Evolutionary conservation across 2,113 vertebrate species (phyloP).

Genomic region (Alosa alosa): DNA sequence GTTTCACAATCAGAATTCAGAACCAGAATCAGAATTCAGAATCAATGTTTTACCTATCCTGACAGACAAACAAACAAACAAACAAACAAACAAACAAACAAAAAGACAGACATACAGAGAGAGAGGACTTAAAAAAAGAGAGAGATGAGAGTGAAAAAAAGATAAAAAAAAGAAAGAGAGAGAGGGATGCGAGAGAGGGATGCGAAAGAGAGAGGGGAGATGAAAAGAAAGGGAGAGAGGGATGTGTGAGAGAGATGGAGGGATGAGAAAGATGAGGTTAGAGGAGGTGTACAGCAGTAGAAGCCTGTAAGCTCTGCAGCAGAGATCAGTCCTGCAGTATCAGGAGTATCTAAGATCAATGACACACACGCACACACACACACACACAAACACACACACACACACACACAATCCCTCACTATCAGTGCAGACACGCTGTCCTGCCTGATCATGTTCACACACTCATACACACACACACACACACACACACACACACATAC

Average conservation of each 20-base stretch:
- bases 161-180: background rate
- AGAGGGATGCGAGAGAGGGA: background rate
- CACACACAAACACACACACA: background rate
- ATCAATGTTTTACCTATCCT: too few relatives aligned
- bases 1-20: too few relatives aligned
- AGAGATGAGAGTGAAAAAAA: too few relatives aligned
- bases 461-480: background rate
- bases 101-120: too few relatives aligned
- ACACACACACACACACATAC: background rate
- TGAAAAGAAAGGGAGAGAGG: background rate
- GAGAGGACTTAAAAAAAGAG: too few relatives aligned
- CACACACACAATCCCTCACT: background rate
- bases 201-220: background rate
- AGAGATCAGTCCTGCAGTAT: slow-evolving; percentile 19
- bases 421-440: background rate
- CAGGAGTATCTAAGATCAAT: background rate
- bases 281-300: background rate
- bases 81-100: too few relatives aligned
- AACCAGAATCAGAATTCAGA: too few relatives aligned
- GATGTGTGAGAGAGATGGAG: background rate
- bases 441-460: background rate
- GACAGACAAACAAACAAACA: too few relatives aligned
- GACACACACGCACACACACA: background rate
- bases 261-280: background rate
- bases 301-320: slow-evolving; percentile 20